phyloP scores from a whole-genome alignment of 2,113 vertebrate species.

The Megaceryle maxima region DNA sequence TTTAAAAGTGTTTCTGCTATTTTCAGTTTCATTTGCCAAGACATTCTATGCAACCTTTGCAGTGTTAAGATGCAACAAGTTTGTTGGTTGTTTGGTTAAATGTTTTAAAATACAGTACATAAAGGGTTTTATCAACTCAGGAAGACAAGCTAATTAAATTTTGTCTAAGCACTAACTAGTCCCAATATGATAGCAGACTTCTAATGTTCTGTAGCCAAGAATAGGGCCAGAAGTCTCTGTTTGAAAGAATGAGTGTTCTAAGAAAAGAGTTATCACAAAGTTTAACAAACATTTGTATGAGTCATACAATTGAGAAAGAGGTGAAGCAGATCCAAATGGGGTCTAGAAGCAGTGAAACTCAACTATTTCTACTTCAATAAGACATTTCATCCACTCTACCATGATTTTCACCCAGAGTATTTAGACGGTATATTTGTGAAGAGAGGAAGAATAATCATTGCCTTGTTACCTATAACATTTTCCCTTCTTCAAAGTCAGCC shows the following conservation, averaged over 20 bases:
- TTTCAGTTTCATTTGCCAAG: background rate
- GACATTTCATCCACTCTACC: background rate
- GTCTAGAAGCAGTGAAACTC: background rate
- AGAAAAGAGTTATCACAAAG: background rate
- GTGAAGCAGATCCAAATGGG: background rate
- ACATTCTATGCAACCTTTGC: background rate
- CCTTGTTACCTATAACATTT: fast-evolving
- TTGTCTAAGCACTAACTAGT: background rate
- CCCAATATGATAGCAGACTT: background rate
- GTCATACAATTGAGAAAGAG: background rate
- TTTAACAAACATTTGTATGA: background rate
- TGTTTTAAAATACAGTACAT: background rate
- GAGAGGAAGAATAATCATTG: background rate
- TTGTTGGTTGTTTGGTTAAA: background rate
- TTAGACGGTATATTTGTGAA: background rate
- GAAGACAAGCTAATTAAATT: background rate
- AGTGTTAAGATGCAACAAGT: background rate
- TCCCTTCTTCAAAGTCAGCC: background rate
- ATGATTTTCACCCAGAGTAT: background rate
- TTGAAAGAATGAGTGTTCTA: background rate
- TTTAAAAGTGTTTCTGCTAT: background rate
- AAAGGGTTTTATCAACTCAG: background rate
- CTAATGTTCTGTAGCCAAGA: background rate
- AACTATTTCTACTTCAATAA: background rate
- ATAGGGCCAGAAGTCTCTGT: background rate